Evolutionary conservation across 2,797 vertebrate species (phyloP).

Genomic region (Bovichtus diacanthus): DNA sequence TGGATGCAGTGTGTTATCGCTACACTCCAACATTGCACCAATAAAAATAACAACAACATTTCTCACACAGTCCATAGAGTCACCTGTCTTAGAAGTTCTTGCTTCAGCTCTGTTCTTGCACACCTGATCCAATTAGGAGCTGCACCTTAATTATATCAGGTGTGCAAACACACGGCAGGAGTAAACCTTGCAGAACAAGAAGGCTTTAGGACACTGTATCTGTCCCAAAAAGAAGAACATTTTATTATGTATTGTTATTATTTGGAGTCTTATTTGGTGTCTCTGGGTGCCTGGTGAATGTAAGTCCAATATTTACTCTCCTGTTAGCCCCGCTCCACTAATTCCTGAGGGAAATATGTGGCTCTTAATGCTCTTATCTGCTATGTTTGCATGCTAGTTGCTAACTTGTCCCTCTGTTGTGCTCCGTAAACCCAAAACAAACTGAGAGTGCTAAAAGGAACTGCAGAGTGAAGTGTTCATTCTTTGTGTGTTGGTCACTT

Average conservation of each 20-base stretch:
- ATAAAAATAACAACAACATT: background rate
- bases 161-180: background rate
- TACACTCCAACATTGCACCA: background rate
- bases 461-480: background rate
- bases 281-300: background rate
- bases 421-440: background rate
- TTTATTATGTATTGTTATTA: background rate
- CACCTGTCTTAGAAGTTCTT: background rate
- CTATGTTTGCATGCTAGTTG: background rate
- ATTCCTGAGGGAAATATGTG: background rate
- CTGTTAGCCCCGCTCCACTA: no score
- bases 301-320: background rate
- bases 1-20: background rate
- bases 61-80: background rate
- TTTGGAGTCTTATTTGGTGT: background rate
- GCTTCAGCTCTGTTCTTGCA: background rate
- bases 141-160: constrained; percentile 1
- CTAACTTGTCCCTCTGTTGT: background rate
- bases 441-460: background rate
- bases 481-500: background rate
- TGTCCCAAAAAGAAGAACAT: background rate
- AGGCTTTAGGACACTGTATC: background rate
- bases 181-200: background rate
- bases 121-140: background rate
- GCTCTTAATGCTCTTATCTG: background rate